Evolutionary conservation across 2,113 vertebrate species (phyloP), one percentile per base, ranked within the genome.

Genomic region (Mus pahari): DNA sequence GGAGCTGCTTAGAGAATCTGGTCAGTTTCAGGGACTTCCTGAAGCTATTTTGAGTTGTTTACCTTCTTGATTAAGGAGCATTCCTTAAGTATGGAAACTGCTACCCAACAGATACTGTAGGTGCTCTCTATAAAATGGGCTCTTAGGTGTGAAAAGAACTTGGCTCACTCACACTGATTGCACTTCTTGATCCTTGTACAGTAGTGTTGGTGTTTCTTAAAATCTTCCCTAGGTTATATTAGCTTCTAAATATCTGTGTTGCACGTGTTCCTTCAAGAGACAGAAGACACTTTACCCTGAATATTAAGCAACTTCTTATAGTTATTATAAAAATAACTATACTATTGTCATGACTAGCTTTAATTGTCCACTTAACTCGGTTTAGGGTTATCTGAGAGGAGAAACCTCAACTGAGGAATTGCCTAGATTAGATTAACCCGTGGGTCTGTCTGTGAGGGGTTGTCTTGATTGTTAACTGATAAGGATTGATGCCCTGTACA

Each of bases 261-360:
- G 28, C 70, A 62, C 36, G 0, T 73, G 13, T 83, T 60, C 31
- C 62, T 22, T 28, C 13, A 70, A 64, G 79, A 71, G 50, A 70
- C 19, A 74, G 5, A 33, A 88, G 45, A 87, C 90, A 86, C 64
- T 92, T 95, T 92, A 79, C 13, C 53, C 60, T 71, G 42, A 87
- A 13, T 68, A 16, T 94, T 92, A 88, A 96, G 42, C 89, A 88
- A 92, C 53, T 45, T 87, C n/a, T n/a, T n/a, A n/a, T n/a, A n/a
- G n/a, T n/a, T n/a, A n/a, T n/a, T n/a, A n/a, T n/a, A n/a, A n/a
- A n/a, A 7, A 11, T 31, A 45, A 45, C 42, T 64, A 31, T 62
- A 31, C 58, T 42, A 16, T 24, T 83, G n/a, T 42, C 55, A 55
- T 60, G 79, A 36, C 26, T 60, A 39, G 58, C 24, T n/a, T 82